phyloP scores from a whole-genome alignment of 2,113 vertebrate species.

The Chaetorhynchus papuensis region DNA sequence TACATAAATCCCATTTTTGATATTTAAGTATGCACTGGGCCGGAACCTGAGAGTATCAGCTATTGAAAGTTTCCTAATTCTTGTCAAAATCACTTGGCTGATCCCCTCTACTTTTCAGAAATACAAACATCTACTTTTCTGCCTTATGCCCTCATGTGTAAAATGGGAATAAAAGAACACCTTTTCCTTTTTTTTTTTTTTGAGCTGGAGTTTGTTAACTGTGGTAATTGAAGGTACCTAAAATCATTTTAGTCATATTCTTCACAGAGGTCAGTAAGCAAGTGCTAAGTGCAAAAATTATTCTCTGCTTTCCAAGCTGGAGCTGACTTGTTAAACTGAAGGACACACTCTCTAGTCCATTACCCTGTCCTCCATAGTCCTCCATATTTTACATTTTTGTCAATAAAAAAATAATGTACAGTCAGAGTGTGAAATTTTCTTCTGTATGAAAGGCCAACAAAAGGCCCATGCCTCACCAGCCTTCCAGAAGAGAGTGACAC shows the following conservation, averaged over 20 bases:
- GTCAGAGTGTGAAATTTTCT: conserved; percentile 2
- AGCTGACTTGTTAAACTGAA: neutral
- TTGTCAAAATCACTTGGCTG: neutral
- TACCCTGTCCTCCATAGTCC: neutral
- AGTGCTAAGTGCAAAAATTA: neutral
- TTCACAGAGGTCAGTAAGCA: neutral
- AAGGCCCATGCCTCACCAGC: conserved; percentile 6
- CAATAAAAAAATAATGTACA: conserved; percentile 18
- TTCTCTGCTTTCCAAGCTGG: neutral
- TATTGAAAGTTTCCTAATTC: neutral
- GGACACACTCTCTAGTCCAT: neutral
- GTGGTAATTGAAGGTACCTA: neutral
- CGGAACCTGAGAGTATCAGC: neutral
- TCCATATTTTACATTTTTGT: conserved; percentile 44
- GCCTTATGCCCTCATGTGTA: fast-evolving
- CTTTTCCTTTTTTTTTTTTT: neutral
- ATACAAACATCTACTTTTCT: neutral
- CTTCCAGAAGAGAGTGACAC: neutral
- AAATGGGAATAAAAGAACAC: neutral
- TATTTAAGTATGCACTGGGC: neutral
- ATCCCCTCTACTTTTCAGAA: neutral
- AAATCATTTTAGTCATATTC: neutral
- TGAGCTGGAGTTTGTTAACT: neutral
- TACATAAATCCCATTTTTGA: neutral
- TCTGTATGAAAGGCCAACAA: neutral